A percentile compares a stretch with the other conserved stretches of the same genome.
Evolutionary conservation across 2,888 invertebrate genomes (phyloP).

Genomic region (Cryptocheilus praepositus): DNA sequence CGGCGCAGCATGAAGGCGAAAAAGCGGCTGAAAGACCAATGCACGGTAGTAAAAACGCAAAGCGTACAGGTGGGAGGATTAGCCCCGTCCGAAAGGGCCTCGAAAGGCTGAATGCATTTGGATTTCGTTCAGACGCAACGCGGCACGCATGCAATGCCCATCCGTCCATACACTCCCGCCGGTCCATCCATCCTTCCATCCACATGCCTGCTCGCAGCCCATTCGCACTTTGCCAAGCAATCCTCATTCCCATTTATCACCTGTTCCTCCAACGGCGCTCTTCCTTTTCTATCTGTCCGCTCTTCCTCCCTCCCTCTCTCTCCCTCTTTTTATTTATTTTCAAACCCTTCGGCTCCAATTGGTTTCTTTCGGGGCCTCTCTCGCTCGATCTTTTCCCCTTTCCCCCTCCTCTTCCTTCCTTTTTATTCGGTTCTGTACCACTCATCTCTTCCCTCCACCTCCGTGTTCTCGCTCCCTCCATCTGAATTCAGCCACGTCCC

Average conservation of each 20-base stretch:
- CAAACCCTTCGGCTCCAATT: constrained; percentile 65
- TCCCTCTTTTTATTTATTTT: constrained; percentile 41
- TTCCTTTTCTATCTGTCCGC: constrained; percentile 54
- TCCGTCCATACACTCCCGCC: constrained; percentile 46
- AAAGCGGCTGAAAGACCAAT: constrained; percentile 29
- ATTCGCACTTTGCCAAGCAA: constrained; percentile 71
- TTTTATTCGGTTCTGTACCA: constrained; percentile 18
- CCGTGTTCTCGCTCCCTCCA: background rate
- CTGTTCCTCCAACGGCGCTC: constrained; percentile 58
- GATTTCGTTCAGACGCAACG: constrained; percentile 57
- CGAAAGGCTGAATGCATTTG: constrained; percentile 49
- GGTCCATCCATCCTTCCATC: constrained; percentile 44
- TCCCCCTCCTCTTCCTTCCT: constrained; percentile 23
- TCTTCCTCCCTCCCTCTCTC: constrained; percentile 32
- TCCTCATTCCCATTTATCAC: constrained; percentile 73
- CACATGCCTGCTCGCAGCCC: constrained; percentile 53
- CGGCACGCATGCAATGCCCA: constrained; percentile 46
- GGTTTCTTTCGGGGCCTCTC: constrained; percentile 58
- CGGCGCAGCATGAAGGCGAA: constrained; percentile 3
- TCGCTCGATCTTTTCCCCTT: constrained; percentile 22
- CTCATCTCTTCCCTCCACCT: constrained; percentile 2
- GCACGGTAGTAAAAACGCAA: constrained; percentile 40
- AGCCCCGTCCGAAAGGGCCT: constrained; percentile 28
- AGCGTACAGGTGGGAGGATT: constrained; percentile 48
- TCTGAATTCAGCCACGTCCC: background rate